Evolutionary conservation across 2,888 invertebrate genomes (phyloP).

Genomic region (Hyppa rectilinea): DNA sequence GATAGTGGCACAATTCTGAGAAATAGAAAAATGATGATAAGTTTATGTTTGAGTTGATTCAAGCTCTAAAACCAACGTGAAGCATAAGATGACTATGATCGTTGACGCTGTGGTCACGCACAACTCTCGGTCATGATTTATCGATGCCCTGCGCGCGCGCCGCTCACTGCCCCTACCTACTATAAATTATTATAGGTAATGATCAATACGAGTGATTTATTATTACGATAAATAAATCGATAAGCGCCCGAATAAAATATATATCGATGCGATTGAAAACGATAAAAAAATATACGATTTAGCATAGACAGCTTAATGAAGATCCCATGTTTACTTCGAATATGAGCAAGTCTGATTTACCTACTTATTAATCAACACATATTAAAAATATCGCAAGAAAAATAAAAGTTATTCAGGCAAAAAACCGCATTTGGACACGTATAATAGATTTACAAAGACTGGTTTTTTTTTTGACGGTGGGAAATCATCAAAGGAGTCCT

Average conservation of each 20-base stretch:
- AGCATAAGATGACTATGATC: slow-evolving; percentile 58
- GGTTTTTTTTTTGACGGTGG: too few relatives aligned
- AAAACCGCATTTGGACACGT: not conserved
- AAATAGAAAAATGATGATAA: slow-evolving; percentile 50
- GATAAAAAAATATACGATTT: slow-evolving; percentile 64
- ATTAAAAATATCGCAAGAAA: not conserved
- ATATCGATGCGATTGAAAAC: slow-evolving; percentile 70
- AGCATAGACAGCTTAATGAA: slow-evolving; percentile 68
- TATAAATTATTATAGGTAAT: slow-evolving; percentile 88
- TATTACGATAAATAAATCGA: slow-evolving; percentile 85
- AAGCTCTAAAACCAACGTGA: slow-evolving; percentile 65
- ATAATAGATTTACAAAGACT: not conserved
- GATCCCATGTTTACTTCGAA: slow-evolving; percentile 30
- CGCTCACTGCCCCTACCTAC: slow-evolving; percentile 76
- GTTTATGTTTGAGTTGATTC: slow-evolving; percentile 32
- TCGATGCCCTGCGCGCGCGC: slow-evolving; percentile 70
- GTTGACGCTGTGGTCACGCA: slow-evolving; percentile 65
- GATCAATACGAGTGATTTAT: slow-evolving; percentile 87
- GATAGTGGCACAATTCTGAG: slow-evolving; percentile 31
- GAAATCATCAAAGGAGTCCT: too few relatives aligned
- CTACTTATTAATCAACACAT: slow-evolving; percentile 14
- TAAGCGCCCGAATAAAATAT: slow-evolving; percentile 79
- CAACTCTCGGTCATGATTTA: slow-evolving; percentile 75
- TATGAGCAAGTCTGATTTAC: slow-evolving; percentile 15
- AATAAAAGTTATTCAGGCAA: not conserved